These are phyloP conservation scores for Drosophila birchii DNA, from an alignment of 2,888 invertebrate species.

Conservation along the genomic window DNA sequence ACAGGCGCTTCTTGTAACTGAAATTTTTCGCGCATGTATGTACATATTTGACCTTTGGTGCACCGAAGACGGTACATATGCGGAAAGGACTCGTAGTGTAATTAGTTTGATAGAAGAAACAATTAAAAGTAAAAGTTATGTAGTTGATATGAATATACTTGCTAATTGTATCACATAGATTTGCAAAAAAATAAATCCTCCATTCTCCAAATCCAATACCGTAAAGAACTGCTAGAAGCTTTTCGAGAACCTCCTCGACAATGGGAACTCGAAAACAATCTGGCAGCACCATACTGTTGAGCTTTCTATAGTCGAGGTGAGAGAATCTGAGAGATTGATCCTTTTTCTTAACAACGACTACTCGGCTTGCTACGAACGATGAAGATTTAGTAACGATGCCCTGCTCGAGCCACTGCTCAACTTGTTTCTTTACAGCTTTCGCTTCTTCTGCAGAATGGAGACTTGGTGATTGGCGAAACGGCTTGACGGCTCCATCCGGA, in stretches of 20 bases:
- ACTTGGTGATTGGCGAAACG: neutral
- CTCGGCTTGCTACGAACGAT: neutral
- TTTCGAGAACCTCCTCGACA: constrained; percentile 5
- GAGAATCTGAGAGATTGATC: neutral
- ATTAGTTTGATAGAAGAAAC: too few species aligned
- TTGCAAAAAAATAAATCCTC: too few species aligned
- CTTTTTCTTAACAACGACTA: constrained; percentile 8
- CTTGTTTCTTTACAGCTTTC: neutral
- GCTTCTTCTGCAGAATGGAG: neutral
- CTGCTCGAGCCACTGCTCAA: neutral
- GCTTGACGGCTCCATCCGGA: neutral
- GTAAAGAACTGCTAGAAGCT: neutral
- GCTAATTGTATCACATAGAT: too few species aligned
- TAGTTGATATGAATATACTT: too few species aligned
- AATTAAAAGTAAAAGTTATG: too few species aligned
- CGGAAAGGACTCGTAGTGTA: too few species aligned
- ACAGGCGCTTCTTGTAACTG: too few species aligned
- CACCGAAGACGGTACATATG: neutral
- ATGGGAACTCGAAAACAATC: neutral
- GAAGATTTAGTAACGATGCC: neutral
- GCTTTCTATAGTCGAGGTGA: constrained; percentile 1
- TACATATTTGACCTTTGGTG: too few species aligned
- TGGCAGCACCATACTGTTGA: constrained; percentile 18
- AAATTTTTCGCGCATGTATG: too few species aligned
- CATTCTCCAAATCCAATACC: constrained; percentile 5